Percentiles rank a stretch among this genome's conserved stretches.
These are phyloP conservation scores for Drosophila anomalata DNA, from an alignment of 2,888 invertebrate species.

Conservation along the genomic window DNA sequence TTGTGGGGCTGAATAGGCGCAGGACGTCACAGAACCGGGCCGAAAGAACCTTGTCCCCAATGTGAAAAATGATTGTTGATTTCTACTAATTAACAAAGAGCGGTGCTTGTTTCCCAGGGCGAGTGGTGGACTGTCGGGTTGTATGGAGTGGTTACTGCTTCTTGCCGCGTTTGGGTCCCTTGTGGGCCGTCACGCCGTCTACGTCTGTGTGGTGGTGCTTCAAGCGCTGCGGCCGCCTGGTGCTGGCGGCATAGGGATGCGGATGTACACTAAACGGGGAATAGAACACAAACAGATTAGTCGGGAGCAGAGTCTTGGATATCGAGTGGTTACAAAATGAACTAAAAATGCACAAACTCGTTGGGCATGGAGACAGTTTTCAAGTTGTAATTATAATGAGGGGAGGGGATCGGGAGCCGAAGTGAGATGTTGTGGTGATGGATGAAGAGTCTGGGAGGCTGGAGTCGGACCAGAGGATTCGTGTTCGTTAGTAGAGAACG, in stretches of 20 bases:
- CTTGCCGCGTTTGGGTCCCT: constrained; percentile 57
- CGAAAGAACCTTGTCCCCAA: background rate
- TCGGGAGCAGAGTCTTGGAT: background rate
- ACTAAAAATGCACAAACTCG: constrained; percentile 52
- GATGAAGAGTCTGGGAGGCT: constrained; percentile 14
- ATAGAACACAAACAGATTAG: constrained; percentile 25
- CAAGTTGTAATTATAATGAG: constrained; percentile 51
- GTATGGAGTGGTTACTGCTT: constrained; percentile 43
- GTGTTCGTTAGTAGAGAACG: constrained; percentile 24
- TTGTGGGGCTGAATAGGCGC: background rate
- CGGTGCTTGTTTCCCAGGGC: constrained; percentile 23
- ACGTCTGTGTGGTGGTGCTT: constrained; percentile 73
- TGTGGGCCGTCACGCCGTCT: constrained; percentile 27
- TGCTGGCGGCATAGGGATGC: constrained; percentile 83
- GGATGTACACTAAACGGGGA: constrained; percentile 79
- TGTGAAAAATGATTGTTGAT: background rate
- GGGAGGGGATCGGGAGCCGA: constrained; percentile 9
- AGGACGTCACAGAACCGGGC: background rate
- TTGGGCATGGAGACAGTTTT: constrained; percentile 64
- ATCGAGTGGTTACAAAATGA: constrained; percentile 13
- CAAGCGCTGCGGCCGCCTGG: constrained; percentile 81
- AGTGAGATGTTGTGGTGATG: constrained; percentile 31
- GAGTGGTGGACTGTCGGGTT: constrained; percentile 10
- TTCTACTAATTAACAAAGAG: constrained; percentile 1
- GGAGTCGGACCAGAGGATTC: constrained; percentile 34